phyloP scores from a whole-genome alignment of 2,888 invertebrate genomes.

The Pogonocherus hispidulus region DNA sequence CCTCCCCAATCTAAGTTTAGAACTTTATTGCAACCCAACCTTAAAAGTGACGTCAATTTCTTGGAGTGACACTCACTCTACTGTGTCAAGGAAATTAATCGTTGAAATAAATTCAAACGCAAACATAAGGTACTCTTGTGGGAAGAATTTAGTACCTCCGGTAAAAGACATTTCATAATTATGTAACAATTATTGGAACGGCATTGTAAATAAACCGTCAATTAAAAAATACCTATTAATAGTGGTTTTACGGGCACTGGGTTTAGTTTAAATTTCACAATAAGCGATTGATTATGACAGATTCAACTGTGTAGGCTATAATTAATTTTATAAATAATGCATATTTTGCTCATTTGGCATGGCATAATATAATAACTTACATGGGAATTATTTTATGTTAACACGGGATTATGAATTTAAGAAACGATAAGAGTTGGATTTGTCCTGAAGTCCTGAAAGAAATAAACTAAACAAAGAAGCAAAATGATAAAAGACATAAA shows the following conservation, averaged over 20 bases:
- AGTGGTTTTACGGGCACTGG: not conserved
- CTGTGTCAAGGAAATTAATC: slow-evolving; percentile 24
- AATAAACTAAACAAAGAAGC: no score
- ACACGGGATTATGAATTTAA: no score
- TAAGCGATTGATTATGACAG: slow-evolving; percentile 1
- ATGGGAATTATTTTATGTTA: not conserved
- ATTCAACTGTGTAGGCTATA: slow-evolving; percentile 9
- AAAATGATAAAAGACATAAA: no score
- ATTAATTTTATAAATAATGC: slow-evolving; percentile 10
- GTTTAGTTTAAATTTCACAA: slow-evolving; percentile 11
- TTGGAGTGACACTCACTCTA: slow-evolving; percentile 5
- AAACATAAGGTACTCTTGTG: slow-evolving; percentile 12
- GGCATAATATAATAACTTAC: slow-evolving; percentile 22
- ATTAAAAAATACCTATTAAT: not conserved
- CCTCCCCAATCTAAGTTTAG: no score
- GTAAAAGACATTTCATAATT: slow-evolving; percentile 12
- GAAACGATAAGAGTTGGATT: no score
- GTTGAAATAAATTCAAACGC: slow-evolving; percentile 13
- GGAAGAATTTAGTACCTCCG: slow-evolving; percentile 20
- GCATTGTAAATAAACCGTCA: not conserved
- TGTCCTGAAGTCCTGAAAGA: no score
- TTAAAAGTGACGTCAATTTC: not conserved
- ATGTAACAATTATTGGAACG: not conserved
- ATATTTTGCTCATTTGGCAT: not conserved
- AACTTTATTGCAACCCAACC: not conserved